Conservation (phyloP, 2,888 invertebrate species). For the Limnephilus marmoratus region DNA sequence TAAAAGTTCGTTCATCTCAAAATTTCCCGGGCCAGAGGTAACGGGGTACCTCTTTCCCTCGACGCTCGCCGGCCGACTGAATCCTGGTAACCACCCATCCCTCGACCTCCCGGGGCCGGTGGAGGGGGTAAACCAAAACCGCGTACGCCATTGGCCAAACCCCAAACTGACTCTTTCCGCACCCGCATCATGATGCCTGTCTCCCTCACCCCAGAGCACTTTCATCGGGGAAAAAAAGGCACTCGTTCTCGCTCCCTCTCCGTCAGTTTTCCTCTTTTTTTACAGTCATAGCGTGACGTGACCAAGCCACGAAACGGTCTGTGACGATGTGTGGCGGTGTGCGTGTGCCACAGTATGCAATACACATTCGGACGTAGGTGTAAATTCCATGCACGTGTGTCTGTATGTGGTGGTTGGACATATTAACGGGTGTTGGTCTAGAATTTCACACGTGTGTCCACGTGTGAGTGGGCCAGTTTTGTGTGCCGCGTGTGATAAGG, state of each 20-base stretch:
- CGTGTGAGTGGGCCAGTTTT: constrained; percentile 44
- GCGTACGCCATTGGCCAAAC: constrained; percentile 66
- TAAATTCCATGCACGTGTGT: neutral
- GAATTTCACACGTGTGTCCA: constrained; percentile 44
- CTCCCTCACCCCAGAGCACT: constrained; percentile 56
- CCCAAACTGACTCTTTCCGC: constrained; percentile 66
- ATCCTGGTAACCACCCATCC: constrained; percentile 53
- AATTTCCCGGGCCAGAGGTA: neutral
- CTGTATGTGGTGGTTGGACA: neutral
- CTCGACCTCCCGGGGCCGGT: constrained; percentile 37
- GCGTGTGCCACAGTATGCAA: constrained; percentile 22
- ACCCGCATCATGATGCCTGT: constrained; percentile 61
- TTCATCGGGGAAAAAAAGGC: constrained; percentile 44
- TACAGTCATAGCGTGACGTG: constrained; percentile 65
- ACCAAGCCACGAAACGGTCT: constrained; percentile 66
- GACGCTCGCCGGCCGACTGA: constrained; percentile 52
- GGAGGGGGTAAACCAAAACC: constrained; percentile 65
- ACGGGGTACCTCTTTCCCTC: neutral
- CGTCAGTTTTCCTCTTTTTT: constrained; percentile 59
- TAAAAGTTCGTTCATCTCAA: neutral
- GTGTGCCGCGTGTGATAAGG: constrained; percentile 12
- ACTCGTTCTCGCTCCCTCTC: constrained; percentile 52
- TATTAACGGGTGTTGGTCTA: constrained; percentile 31
- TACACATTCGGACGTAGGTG: neutral
- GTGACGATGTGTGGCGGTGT: constrained; percentile 59